Conservation (phyloP, 2,113 vertebrate genomes). For the Lycaon pictus region DNA sequence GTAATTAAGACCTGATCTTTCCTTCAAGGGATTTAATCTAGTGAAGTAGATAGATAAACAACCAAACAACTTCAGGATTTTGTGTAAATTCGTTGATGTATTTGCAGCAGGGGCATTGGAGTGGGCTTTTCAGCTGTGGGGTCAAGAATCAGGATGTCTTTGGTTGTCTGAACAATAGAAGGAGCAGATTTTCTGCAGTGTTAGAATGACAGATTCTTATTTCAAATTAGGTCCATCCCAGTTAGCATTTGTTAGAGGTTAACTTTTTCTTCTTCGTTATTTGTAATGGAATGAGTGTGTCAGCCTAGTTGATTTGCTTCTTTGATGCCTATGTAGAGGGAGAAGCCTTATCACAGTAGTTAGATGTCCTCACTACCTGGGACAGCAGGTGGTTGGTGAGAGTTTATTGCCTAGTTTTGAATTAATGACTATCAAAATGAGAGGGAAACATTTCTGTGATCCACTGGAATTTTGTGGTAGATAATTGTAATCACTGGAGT, state of each 20-base stretch:
- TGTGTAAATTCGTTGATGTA: neutral
- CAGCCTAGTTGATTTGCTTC: neutral
- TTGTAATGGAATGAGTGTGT: neutral
- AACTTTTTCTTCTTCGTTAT: neutral
- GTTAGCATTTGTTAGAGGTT: constrained; percentile 57
- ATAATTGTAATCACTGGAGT: constrained; percentile 5
- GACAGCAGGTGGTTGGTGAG: neutral
- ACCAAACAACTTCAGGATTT: neutral
- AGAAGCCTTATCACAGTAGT: neutral
- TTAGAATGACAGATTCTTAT: neutral
- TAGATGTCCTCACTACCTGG: neutral
- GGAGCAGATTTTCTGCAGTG: neutral
- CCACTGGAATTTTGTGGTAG: constrained; percentile 36
- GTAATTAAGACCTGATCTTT: neutral
- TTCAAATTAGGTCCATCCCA: neutral
- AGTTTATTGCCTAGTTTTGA: neutral
- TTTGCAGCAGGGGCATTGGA: neutral
- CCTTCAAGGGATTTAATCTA: neutral
- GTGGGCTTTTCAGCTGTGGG: neutral
- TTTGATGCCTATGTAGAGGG: neutral
- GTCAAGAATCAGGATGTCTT: neutral
- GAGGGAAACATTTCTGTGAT: constrained; percentile 40
- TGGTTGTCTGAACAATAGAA: neutral
- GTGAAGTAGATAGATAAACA: neutral
- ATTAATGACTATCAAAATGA: neutral